Evolutionary conservation across 2,888 invertebrate species (phyloP), one percentile per base, ranked within the genome.

Genomic region (Myopa tessellatipennis): DNA sequence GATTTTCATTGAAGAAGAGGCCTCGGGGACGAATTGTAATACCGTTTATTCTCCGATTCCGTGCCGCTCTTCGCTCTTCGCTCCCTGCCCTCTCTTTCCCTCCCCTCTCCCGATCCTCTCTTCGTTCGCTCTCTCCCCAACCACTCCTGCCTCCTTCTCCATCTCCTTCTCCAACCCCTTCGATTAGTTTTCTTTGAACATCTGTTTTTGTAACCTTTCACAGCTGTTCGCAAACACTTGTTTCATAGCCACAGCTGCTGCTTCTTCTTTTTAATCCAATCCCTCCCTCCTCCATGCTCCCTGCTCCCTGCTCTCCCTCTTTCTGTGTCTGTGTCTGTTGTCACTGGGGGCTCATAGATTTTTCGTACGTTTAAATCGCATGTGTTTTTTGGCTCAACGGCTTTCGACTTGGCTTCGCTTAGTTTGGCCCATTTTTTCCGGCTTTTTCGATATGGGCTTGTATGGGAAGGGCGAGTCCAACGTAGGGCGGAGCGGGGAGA

Each of bases 381-480:
- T 69, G 50, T 68, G n/a, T 69, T 50, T 70, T 55, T 45, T 45
- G 45, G 45, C 45, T 45, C 45, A 10, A 45, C 45, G 45, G 7
- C 10, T 69, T 69, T 69, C 26, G 26, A 50, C 26, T 69, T 69
- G 45, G 6, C 50, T 50, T 10, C 50, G 26, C 6, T 40, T 26
- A 50, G 18, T 18, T 52, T 69, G 69, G 14, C 34, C 71, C 36
- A 71, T 52, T 58, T 71, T 69, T 71, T 58, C 70, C 45, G 67
- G 55, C 36, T 52, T 71, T 71, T 71, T 38, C 38, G 34, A 7
- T 45, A 14, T 36, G 38, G 67, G 36, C 67, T 68, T 45, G 38
- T 55, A 26, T 18, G 50, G 50, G 12, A 55, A 70, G 50, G 36
- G 26, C 26, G 26, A 26, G 26, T 26, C 26, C 26, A 26, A 1